Conservation (phyloP, 2,888 invertebrate genomes). For the Panzeria rudis region DNA sequence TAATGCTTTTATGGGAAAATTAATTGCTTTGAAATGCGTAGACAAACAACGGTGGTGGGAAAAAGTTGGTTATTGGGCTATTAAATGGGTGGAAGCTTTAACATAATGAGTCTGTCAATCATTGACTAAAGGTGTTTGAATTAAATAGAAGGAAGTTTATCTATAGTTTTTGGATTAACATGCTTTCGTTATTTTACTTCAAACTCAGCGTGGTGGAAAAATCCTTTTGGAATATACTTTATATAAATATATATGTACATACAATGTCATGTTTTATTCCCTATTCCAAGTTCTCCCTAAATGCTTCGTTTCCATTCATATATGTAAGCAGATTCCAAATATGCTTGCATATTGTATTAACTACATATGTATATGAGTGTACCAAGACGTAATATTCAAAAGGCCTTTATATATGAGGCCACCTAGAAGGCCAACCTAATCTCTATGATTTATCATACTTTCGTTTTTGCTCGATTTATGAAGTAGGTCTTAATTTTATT, state of each 20-base stretch:
- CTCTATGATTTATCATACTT: too few relatives aligned
- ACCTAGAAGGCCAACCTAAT: too few relatives aligned
- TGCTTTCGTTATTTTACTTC: not conserved
- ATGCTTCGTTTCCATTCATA: too few relatives aligned
- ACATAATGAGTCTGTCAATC: not conserved
- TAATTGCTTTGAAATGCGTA: not conserved
- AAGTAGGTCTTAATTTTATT: too few relatives aligned
- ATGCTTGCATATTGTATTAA: too few relatives aligned
- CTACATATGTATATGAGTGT: too few relatives aligned
- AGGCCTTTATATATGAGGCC: too few relatives aligned
- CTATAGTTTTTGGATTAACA: not conserved
- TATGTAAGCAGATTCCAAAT: too few relatives aligned
- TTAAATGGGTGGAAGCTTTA: not conserved
- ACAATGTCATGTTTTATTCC: not conserved
- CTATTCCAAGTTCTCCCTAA: constrained; percentile 49
- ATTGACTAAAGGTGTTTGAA: constrained; percentile 26
- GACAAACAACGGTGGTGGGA: not conserved
- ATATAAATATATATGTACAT: too few relatives aligned
- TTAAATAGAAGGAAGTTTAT: not conserved
- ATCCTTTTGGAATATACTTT: not conserved
- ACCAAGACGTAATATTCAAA: too few relatives aligned
- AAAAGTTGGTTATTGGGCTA: not conserved
- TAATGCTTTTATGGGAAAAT: not conserved
- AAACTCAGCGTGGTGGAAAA: constrained; percentile 16
- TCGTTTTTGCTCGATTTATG: too few relatives aligned